Base-by-base conservation (phyloP, 2,888 invertebrate genomes). In the Trypoxylon attenuatum region DNA sequence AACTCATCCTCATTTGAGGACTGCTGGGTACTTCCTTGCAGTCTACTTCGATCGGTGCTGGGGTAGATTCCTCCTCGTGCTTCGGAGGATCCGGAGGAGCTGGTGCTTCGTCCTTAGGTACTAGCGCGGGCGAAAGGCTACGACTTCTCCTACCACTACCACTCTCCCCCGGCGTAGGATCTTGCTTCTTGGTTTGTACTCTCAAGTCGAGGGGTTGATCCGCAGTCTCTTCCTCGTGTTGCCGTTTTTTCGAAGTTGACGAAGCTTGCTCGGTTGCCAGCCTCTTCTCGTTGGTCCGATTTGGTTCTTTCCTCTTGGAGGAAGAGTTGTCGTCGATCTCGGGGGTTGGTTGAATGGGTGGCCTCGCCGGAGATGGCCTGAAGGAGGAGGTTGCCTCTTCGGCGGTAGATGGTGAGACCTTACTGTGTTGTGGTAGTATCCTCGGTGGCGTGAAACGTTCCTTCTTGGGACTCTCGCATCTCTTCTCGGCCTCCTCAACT, bases 351-450 rank as follows among this genome's bases (percentile, higher is more conserved):
- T 78, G 80, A 10, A 86, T 73, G 0, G 90, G 86, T 0, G 92
- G 91, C 81, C 92, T 88, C 0, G 91, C 90, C 8, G 93, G 93
- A 0, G 93, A 92, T 0, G 92, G 91, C 60, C 91, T 89, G 60
- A 90, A 89, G 71, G 90, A 91, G 13, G 90, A 89, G 6, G 89
- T 88, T 0, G 91, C 90, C 83, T 94, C 93, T 79, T 93, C 92
- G 5, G 89, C 90, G 1, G 91, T 90, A 4, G 91, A 90, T 6
- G 93, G 92, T 27, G 93, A 93, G 8, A 91, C 90, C 78, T 92
- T 93, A 67, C 82, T 87, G 22, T 38, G 88, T 76, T 71, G 82
- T 0, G 56, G 81, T 23, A 43, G 77, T 16, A 89, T 80, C 73
- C 90, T 88, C 0, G 90, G 91, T 2, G 92, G 91, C 1, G 91